Evolutionary conservation across 2,797 vertebrate genomes (phyloP).

Genomic region (Spondyliosoma cantharus): DNA sequence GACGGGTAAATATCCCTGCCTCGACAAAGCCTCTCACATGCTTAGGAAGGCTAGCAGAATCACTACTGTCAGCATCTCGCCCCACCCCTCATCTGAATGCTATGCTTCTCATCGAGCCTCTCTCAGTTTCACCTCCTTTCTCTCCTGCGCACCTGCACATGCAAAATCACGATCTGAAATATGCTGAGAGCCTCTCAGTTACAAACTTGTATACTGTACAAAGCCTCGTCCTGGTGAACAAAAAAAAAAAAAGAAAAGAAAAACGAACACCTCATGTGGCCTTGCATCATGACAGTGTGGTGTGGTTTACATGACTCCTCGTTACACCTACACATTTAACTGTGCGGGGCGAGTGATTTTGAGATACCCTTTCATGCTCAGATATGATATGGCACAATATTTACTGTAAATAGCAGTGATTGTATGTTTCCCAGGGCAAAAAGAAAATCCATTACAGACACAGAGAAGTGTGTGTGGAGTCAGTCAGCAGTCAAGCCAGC

Average conservation of each 20-base stretch:
- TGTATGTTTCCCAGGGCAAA: constrained; percentile 30
- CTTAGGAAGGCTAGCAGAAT: constrained; percentile 73
- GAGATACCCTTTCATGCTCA: constrained; percentile 33
- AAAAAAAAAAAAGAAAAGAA: constrained; percentile 30
- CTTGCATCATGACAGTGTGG: constrained; percentile 12
- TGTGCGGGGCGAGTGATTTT: constrained; percentile 36
- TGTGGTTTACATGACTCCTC: constrained; percentile 37
- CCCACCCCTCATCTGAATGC: constrained; percentile 57
- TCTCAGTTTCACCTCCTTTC: constrained; percentile 33
- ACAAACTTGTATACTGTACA: constrained; percentile 19
- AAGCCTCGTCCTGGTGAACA: constrained; percentile 31
- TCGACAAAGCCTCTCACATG: constrained; percentile 79
- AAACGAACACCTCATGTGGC: constrained; percentile 15
- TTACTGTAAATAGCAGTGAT: constrained; percentile 40
- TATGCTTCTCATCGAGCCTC: constrained; percentile 55
- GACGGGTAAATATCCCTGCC: constrained; percentile 73
- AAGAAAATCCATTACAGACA: constrained; percentile 62
- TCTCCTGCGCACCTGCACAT: constrained; percentile 60
- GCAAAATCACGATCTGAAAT: constrained; percentile 35
- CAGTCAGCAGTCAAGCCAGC: constrained; percentile 50
- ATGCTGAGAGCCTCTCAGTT: constrained; percentile 35
- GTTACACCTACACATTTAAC: constrained; percentile 39
- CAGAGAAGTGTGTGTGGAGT: constrained; percentile 40
- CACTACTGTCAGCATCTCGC: constrained; percentile 72
- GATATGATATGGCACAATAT: constrained; percentile 21